Conservation (phyloP, 2,113 vertebrate genomes). For the Coturnix japonica region DNA sequence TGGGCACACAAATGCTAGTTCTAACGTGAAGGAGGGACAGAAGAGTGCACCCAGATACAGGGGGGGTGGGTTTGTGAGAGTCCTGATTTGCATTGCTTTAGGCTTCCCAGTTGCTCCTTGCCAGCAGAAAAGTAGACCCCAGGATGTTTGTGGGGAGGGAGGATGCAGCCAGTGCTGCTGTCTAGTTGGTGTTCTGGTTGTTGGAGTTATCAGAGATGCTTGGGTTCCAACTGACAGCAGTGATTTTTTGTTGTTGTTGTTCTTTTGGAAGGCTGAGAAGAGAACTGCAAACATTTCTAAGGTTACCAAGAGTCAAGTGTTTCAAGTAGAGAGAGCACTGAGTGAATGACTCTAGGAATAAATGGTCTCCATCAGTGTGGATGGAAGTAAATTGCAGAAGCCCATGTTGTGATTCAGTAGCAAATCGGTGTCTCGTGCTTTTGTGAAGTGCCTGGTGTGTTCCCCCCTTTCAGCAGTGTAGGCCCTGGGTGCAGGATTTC, state of each 20-base stretch:
- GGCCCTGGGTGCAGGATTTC: neutral
- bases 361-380: neutral
- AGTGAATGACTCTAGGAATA: neutral
- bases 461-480: neutral
- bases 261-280: neutral
- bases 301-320: neutral
- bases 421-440: neutral
- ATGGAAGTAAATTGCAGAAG: neutral
- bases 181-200: neutral
- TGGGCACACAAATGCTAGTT: neutral
- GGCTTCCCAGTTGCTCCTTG: neutral
- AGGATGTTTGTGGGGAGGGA: neutral
- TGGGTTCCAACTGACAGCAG: neutral
- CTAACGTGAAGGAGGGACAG: neutral
- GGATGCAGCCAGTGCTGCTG: neutral
- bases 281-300: neutral
- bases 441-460: fast-evolving
- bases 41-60: neutral
- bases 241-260: neutral
- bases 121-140: neutral
- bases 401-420: neutral
- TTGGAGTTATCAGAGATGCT: neutral
- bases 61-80: neutral
- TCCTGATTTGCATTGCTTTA: fast-evolving
- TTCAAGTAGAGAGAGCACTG: neutral